A percentile compares a stretch with the other conserved stretches of the same genome.
Evolutionary conservation across 2,797 vertebrate species (phyloP).

Genomic region (Anomalospiza imberbis): DNA sequence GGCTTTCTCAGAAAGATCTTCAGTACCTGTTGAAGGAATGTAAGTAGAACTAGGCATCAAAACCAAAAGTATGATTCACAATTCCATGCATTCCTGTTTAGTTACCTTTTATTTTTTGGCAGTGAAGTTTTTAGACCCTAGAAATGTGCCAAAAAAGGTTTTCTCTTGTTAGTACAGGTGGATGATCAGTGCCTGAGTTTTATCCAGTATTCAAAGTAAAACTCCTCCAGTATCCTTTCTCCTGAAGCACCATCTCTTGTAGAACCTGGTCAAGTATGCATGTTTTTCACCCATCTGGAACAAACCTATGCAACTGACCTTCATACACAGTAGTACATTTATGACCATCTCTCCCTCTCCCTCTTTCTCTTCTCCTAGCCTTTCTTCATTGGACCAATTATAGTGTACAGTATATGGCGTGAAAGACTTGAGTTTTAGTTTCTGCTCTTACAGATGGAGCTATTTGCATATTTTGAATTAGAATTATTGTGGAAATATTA

Average conservation of each 20-base stretch:
- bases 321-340: background rate
- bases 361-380: fast-evolving
- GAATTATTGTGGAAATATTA: background rate
- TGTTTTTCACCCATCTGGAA: background rate
- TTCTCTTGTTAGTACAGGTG: background rate
- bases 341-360: background rate
- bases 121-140: background rate
- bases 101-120: background rate
- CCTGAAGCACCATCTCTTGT: background rate
- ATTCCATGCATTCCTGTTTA: background rate
- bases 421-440: background rate
- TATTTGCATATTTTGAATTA: background rate
- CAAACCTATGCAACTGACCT: background rate
- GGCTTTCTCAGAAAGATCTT: background rate
- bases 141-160: background rate
- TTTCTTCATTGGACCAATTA: background rate
- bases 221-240: background rate
- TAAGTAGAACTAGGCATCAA: background rate
- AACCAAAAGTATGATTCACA: background rate
- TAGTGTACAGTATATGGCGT: background rate
- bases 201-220: background rate
- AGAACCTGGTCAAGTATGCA: no score
- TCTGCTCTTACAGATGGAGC: background rate
- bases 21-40: background rate
- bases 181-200: background rate